These are phyloP conservation scores for Drosophila rubida DNA, from an alignment of 2,888 invertebrate genomes.

Conservation along the genomic window DNA sequence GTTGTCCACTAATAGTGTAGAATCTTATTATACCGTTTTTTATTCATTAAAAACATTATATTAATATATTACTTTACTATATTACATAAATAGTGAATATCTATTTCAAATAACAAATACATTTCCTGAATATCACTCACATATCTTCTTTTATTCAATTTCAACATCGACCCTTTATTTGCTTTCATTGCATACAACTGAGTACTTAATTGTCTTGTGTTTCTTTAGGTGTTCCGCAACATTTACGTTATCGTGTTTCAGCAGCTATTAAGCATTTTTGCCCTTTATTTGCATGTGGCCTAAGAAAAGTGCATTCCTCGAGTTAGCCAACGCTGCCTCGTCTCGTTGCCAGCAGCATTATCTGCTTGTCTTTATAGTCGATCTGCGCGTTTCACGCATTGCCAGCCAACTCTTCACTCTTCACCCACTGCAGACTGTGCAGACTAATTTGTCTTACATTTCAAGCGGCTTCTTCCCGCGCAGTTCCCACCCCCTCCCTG, in stretches of 20 bases:
- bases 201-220: no score
- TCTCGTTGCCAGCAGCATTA: background rate
- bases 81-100: no score
- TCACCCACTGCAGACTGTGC: slow-evolving; percentile 11
- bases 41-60: no score
- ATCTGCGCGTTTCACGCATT: slow-evolving; percentile 30
- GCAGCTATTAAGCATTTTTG: background rate
- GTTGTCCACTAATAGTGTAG: no score
- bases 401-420: slow-evolving; percentile 34
- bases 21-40: no score
- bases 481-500: background rate
- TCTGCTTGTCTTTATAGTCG: slow-evolving; percentile 10
- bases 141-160: no score
- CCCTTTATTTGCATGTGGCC: background rate
- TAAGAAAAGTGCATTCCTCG: background rate
- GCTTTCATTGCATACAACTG: no score
- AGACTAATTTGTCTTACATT: slow-evolving; percentile 67
- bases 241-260: background rate
- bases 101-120: no score
- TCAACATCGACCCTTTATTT: no score
- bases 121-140: no score
- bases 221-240: background rate
- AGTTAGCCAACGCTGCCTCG: background rate
- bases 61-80: no score
- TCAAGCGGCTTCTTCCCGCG: slow-evolving; percentile 29